phyloP scores from a whole-genome alignment of 2,797 vertebrate species.

The Enteromius afrohamiltoni region DNA sequence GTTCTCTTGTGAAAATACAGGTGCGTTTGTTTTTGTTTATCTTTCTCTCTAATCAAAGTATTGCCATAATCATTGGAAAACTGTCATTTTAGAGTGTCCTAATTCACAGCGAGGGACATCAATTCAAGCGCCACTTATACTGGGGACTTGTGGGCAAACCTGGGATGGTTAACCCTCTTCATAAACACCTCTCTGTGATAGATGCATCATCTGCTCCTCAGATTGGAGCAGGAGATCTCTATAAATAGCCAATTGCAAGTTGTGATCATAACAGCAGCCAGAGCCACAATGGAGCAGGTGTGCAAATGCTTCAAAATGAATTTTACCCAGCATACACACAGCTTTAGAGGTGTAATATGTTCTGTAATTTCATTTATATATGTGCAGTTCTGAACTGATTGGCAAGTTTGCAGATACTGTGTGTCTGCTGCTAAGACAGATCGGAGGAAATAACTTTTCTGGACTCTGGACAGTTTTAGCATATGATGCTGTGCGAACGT shows the following conservation, averaged over 20 bases:
- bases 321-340: conserved; percentile 42
- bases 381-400: conserved; percentile 57
- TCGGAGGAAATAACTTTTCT: conserved; percentile 37
- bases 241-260: conserved; percentile 59
- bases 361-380: conserved; percentile 59
- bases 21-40: conserved; percentile 57
- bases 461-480: background rate
- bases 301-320: conserved; percentile 59
- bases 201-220: conserved; percentile 59
- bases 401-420: conserved; percentile 31
- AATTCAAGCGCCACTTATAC: conserved; percentile 38
- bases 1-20: conserved; percentile 51
- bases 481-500: background rate
- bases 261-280: conserved; percentile 57
- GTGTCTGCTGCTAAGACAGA: conserved; percentile 31
- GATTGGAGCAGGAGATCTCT: conserved; percentile 56
- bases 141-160: conserved; percentile 25
- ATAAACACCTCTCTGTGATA: conserved; percentile 49
- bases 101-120: conserved; percentile 33
- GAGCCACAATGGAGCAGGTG: conserved; percentile 60
- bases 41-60: conserved; percentile 47
- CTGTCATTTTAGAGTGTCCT: conserved; percentile 47
- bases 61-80: conserved; percentile 48
- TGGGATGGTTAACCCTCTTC: conserved; percentile 34
- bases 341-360: conserved; percentile 56